Base-by-base conservation (phyloP, 1,140 invertebrate genomes). In the Whitmania pigra region DNA sequence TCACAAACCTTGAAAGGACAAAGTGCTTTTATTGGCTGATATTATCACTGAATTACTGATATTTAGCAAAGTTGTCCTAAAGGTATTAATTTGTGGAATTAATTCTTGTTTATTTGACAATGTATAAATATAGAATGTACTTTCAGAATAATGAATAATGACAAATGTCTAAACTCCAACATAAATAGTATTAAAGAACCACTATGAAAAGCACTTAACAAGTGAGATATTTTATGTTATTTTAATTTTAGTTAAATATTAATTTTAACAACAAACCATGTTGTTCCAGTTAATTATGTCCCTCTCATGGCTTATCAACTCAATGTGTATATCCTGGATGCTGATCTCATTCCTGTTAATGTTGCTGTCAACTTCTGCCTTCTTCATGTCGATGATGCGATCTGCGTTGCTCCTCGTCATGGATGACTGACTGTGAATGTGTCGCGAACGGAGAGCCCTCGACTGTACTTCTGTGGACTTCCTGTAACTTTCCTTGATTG, bases 401-500 rank as follows among this genome's bases (percentile, higher is more conserved):
- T 96, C 92, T 0, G 91, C 92, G 74, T 89, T 86, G 77, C 89
- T 88, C 67, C 92, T 88, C 4, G 75, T 75, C 57, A 72, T 83
- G 0, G 92, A 92, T 17, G 57, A 63, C 57, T 22, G 29, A 74
- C 92, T 88, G 22, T 82, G 83, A 27, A 87, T 81, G 75, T 76
- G 82, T 54, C 75, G 72, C 49, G 80, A 79, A 13, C 76, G 77
- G 80, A 86, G 76, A 74, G 86, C 88, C 82, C 77, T 75, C 80
- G 88, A 83, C 80, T 91, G 84, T 76, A 90, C 86, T 60, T 81
- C 87, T 80, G 83, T 86, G 77, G 84, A 90, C 77, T 81, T 87
- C 78, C 85, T 87, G 78, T 86, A 88, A 82, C 88, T 92, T 85
- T 85, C 90, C 31, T 89, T 85, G 0, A 93, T 96, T 4, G 96